A percentile compares a stretch with the other conserved stretches of the same genome.
These are phyloP conservation scores for Amyelois transitella DNA, from an alignment of 1,140 invertebrate genomes.

Conservation along the genomic window DNA sequence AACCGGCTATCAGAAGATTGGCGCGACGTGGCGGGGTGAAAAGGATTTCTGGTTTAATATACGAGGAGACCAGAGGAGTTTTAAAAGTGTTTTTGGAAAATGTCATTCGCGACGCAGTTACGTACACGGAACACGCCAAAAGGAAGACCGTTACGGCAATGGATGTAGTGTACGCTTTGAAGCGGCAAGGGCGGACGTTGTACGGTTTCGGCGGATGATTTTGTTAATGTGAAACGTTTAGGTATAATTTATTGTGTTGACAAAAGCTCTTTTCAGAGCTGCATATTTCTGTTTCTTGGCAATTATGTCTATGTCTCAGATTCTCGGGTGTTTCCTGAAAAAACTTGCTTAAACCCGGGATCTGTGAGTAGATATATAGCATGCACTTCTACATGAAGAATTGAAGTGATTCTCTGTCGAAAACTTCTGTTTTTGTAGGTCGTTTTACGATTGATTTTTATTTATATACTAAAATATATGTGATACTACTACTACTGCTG, in stretches of 20 bases:
- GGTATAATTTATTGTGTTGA: background rate
- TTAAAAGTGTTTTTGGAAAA: conserved; percentile 89
- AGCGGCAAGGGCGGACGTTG: conserved; percentile 84
- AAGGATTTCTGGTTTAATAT: conserved; percentile 70
- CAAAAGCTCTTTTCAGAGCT: conserved; percentile 21
- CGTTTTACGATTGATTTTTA: too few species aligned
- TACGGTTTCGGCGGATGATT: conserved; percentile 80
- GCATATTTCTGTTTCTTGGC: conserved; percentile 13
- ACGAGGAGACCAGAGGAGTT: conserved; percentile 49
- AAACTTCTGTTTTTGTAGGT: too few species aligned
- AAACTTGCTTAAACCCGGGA: too few species aligned
- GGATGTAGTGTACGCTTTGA: conserved; percentile 91
- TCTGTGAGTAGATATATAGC: too few species aligned
- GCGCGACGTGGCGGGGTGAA: conserved; percentile 82
- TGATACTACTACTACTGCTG: too few species aligned
- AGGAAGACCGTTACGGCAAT: conserved; percentile 89
- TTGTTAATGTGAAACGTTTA: background rate
- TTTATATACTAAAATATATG: too few species aligned
- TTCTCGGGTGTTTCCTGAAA: too few species aligned
- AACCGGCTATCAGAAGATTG: conserved; percentile 43
- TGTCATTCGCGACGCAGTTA: conserved; percentile 87
- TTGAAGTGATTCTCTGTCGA: too few species aligned
- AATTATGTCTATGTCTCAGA: too few species aligned
- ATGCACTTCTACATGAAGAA: too few species aligned
- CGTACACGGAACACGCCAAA: conserved; percentile 75